Conservation (phyloP, 1,140 invertebrate species). For the Anthonomus grandis region DNA sequence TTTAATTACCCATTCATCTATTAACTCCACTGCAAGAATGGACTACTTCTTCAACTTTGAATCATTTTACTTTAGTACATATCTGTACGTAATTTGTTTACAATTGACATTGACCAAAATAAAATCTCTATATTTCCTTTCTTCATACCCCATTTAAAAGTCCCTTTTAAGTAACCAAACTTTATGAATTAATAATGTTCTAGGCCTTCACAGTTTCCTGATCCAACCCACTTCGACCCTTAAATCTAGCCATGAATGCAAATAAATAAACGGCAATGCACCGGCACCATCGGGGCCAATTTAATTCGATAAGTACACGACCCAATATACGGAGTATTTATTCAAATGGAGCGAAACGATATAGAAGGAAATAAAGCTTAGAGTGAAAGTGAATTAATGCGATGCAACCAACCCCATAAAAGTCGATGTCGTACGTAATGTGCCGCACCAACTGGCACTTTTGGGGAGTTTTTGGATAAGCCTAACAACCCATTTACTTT, state of each 20-base stretch:
- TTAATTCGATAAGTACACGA: conserved; percentile 23
- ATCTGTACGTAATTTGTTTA: no score
- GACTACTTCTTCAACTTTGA: no score
- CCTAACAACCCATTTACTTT: background rate
- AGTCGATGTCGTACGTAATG: conserved; percentile 26
- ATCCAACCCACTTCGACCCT: conserved; percentile 2
- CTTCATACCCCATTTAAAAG: background rate
- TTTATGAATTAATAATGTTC: background rate
- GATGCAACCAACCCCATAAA: conserved; percentile 36
- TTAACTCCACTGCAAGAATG: no score
- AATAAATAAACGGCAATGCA: no score
- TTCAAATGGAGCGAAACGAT: conserved; percentile 39
- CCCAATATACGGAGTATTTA: conserved; percentile 19
- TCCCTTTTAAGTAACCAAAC: background rate
- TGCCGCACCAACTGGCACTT: conserved; percentile 19
- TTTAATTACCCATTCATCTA: no score
- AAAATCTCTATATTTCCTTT: background rate
- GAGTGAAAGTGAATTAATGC: conserved; percentile 41
- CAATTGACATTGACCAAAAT: no score
- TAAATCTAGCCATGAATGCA: conserved; percentile 22
- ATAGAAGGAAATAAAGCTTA: conserved; percentile 36
- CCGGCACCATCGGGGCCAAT: conserved; percentile 10
- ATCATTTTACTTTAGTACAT: no score
- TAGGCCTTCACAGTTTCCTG: background rate
- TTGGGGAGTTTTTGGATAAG: conserved; percentile 12